phyloP scores from a whole-genome alignment of 2,797 vertebrate species.

The Myotis myotis region DNA sequence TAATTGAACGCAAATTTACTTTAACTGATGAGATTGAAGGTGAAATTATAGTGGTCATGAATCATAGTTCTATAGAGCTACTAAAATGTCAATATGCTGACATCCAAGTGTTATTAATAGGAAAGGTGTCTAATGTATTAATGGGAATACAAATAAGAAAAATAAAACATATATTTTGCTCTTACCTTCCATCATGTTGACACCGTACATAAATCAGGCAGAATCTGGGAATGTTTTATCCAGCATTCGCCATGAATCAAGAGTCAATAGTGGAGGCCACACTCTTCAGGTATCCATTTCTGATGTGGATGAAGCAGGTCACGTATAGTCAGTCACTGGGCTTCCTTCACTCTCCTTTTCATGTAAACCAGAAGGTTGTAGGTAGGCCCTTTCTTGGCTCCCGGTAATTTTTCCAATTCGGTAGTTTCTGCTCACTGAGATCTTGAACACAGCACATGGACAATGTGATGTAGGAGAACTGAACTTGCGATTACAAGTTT shows the following conservation, averaged over 20 bases:
- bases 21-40: not conserved
- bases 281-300: not conserved
- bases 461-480: not conserved
- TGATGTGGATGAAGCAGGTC: not conserved
- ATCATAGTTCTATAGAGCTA: not conserved
- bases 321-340: not conserved
- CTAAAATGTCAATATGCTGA: not conserved
- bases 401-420: not conserved
- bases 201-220: not conserved
- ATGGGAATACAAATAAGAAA: not conserved
- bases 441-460: not conserved
- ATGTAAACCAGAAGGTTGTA: not conserved
- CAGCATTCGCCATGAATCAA: not conserved
- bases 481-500: not conserved
- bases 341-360: not conserved
- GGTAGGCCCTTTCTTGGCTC: not conserved
- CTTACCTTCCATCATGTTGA: not conserved
- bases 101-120: not conserved
- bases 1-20: slow-evolving; percentile 43
- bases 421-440: not conserved
- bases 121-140: not conserved
- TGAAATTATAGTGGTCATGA: not conserved
- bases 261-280: not conserved
- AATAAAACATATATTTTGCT: not conserved
- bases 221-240: not conserved